Conservation (phyloP, 2,113 vertebrate genomes). For the Hypocryptadius cinnamomeus region DNA sequence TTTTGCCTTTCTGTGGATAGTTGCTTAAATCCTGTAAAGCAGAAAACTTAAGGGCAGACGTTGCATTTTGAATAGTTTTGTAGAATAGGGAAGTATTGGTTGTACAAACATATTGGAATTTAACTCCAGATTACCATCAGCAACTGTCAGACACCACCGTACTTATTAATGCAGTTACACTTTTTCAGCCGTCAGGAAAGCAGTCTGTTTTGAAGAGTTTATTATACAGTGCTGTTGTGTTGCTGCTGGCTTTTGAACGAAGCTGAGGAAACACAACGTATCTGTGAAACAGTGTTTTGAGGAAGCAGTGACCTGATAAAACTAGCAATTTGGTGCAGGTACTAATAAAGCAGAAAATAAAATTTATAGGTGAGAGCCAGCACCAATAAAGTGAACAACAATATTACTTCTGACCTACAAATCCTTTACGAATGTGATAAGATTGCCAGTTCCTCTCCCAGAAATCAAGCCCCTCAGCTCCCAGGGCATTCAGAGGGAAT, state of each 20-base stretch:
- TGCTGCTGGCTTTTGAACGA: not conserved
- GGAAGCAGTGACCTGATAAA: not conserved
- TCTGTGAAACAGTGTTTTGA: not conserved
- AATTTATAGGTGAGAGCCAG: slow-evolving; percentile 18
- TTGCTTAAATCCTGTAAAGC: not conserved
- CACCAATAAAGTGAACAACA: slow-evolving; percentile 20
- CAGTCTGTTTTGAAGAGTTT: slow-evolving; percentile 7
- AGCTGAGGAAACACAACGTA: not conserved
- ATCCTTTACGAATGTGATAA: not conserved
- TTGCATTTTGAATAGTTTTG: not conserved
- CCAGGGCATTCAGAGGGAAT: not conserved
- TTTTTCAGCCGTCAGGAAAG: slow-evolving; percentile 8
- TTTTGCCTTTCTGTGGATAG: not conserved
- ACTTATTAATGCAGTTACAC: not conserved
- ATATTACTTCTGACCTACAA: slow-evolving; percentile 23
- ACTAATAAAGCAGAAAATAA: slow-evolving; percentile 9
- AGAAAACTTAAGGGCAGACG: not conserved
- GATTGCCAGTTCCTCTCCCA: not conserved
- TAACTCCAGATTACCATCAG: not conserved
- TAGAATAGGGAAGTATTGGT: not conserved
- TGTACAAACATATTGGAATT: not conserved
- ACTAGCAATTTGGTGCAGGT: not conserved
- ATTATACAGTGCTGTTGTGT: not conserved
- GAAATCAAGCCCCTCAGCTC: not conserved
- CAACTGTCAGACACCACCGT: not conserved